Conservation (phyloP, 1,140 invertebrate species). For the Melipona quadrifasciata region DNA sequence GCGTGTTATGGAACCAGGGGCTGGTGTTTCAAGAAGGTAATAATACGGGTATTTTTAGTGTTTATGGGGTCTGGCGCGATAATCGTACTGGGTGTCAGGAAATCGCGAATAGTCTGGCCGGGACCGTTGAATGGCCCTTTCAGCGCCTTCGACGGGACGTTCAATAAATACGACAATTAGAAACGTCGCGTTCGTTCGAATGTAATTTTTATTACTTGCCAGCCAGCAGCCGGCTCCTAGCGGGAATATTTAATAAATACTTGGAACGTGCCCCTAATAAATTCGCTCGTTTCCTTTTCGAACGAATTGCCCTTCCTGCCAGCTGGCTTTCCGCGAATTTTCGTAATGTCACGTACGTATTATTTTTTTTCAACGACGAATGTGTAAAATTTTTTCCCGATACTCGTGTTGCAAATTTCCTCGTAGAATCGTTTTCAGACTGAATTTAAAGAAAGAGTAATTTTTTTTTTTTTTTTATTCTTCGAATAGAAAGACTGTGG, state of each 20-base stretch:
- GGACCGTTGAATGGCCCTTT: slow-evolving; percentile 12
- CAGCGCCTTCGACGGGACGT: neutral
- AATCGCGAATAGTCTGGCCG: neutral
- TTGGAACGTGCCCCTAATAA: slow-evolving; percentile 14
- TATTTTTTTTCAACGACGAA: neutral
- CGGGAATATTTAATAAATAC: slow-evolving; percentile 35
- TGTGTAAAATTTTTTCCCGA: no score
- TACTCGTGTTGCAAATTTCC: no score
- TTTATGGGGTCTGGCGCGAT: neutral
- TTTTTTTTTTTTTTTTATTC: neutral
- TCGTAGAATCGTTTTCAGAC: no score
- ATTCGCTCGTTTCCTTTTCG: neutral
- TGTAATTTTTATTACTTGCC: slow-evolving; percentile 10
- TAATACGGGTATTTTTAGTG: slow-evolving; percentile 2
- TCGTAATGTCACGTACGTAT: neutral
- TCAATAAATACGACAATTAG: slow-evolving; percentile 42
- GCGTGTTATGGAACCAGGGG: neutral
- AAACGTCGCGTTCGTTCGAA: slow-evolving; percentile 30
- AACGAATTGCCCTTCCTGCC: neutral
- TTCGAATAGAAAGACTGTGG: neutral
- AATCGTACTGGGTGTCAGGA: neutral
- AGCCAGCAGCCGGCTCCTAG: neutral
- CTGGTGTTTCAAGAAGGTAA: neutral
- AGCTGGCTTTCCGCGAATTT: slow-evolving; percentile 10
- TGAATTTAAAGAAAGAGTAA: neutral